A percentile compares a stretch with the other conserved stretches of the same genome.
phyloP scores from a whole-genome alignment of 2,113 vertebrate species.

The Narcine bancroftii region DNA sequence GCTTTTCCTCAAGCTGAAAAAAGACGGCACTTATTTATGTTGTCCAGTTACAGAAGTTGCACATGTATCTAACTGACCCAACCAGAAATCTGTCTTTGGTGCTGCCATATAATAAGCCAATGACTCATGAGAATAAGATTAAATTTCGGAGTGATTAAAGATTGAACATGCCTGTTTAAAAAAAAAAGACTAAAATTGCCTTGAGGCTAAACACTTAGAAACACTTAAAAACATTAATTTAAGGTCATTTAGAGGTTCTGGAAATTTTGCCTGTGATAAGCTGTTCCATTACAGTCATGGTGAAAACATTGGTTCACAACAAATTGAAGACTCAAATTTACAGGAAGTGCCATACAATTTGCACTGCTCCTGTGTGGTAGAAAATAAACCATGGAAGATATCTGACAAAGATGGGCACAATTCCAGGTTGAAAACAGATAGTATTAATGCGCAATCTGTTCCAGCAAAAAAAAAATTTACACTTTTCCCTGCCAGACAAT shows the following conservation, averaged over 20 bases:
- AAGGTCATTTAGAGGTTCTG: neutral
- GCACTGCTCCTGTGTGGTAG: neutral
- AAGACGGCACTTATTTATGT: neutral
- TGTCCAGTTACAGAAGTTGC: neutral
- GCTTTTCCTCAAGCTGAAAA: neutral
- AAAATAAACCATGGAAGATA: neutral
- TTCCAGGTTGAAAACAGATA: too few relatives aligned
- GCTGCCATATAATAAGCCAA: neutral
- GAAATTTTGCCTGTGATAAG: neutral
- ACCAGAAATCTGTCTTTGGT: neutral
- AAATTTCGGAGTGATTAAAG: neutral
- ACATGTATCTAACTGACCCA: neutral
- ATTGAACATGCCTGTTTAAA: neutral
- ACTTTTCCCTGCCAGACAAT: neutral
- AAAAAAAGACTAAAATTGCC: neutral
- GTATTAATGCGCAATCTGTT: neutral
- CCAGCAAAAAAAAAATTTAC: neutral
- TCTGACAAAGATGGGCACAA: neutral
- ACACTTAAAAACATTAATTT: neutral
- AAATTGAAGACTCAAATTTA: neutral
- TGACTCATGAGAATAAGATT: constrained; percentile 10
- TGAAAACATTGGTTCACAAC: neutral
- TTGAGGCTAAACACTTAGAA: neutral
- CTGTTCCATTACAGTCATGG: neutral
- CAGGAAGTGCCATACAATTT: neutral